phyloP scores from a whole-genome alignment of 2,113 vertebrate genomes.

The Miniopterus natalensis region DNA sequence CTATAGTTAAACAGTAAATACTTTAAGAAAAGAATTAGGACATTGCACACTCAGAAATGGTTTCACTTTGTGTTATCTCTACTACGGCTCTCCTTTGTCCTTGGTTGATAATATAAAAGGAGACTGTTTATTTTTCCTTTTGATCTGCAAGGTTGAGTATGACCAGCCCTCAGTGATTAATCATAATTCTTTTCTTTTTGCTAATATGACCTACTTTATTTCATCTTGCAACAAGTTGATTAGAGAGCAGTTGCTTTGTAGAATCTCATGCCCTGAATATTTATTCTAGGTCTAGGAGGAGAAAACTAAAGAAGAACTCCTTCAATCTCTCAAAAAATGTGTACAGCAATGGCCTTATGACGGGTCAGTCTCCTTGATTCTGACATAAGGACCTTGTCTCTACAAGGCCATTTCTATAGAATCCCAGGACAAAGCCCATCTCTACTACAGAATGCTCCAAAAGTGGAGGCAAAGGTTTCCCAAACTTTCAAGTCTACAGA shows the following conservation, averaged over 20 bases:
- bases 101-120: slow-evolving; percentile 32
- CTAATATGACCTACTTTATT: not conserved
- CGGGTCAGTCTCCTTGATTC: not conserved
- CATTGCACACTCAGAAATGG: not conserved
- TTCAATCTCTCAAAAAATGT: not conserved
- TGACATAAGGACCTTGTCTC: not conserved
- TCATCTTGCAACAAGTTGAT: not conserved
- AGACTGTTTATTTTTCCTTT: not conserved
- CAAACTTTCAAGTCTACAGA: not conserved
- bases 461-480: not conserved
- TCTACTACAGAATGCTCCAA: not conserved
- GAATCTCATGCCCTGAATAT: not conserved
- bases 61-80: not conserved
- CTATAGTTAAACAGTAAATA: not conserved
- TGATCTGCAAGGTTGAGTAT: not conserved
- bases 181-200: not conserved
- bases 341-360: not conserved
- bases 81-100: not conserved
- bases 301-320: not conserved
- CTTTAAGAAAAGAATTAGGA: not conserved
- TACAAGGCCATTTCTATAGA: not conserved
- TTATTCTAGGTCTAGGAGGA: slow-evolving; percentile 32
- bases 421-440: not conserved
- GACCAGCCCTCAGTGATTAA: not conserved
- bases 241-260: not conserved